A percentile compares a stretch with the other conserved stretches of the same genome.
phyloP scores from a whole-genome alignment of 2,113 vertebrate genomes.

The Aegypius monachus region DNA sequence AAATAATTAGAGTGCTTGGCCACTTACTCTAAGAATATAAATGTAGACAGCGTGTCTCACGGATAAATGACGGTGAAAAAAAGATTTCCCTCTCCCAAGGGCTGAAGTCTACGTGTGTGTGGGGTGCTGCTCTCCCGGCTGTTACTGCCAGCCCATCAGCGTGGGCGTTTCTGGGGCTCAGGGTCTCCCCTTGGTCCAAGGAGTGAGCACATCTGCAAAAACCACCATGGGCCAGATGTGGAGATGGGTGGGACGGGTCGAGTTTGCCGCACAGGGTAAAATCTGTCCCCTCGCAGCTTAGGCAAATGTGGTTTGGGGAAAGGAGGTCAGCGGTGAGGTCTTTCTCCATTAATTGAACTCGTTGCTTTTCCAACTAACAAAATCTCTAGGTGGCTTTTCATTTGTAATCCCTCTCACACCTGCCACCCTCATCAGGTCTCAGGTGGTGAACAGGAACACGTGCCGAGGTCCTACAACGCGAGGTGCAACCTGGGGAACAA shows the following conservation, averaged over 20 bases:
- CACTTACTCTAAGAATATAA: not conserved
- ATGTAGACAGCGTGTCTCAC: accelerated
- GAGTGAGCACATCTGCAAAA: not conserved
- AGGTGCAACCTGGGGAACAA: not conserved
- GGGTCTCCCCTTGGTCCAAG: not conserved
- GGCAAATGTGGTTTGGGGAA: not conserved
- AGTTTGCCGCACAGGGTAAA: accelerated
- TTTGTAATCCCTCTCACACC: not conserved
- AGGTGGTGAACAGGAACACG: not conserved
- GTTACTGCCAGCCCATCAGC: not conserved
- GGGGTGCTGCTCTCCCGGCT: not conserved
- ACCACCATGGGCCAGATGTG: accelerated
- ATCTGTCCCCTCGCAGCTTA: accelerated
- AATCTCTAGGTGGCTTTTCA: not conserved
- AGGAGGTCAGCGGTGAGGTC: not conserved
- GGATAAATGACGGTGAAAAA: accelerated
- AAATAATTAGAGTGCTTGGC: not conserved
- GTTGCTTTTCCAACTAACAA: not conserved
- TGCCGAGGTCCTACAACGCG: not conserved
- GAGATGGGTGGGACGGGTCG: not conserved
- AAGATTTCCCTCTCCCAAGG: too few relatives aligned
- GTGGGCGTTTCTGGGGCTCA: accelerated
- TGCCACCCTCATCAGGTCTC: accelerated
- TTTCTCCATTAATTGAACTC: not conserved
- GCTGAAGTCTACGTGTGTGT: accelerated